Conservation (phyloP, 2,888 invertebrate species). For the Spisula subtruncata region DNA sequence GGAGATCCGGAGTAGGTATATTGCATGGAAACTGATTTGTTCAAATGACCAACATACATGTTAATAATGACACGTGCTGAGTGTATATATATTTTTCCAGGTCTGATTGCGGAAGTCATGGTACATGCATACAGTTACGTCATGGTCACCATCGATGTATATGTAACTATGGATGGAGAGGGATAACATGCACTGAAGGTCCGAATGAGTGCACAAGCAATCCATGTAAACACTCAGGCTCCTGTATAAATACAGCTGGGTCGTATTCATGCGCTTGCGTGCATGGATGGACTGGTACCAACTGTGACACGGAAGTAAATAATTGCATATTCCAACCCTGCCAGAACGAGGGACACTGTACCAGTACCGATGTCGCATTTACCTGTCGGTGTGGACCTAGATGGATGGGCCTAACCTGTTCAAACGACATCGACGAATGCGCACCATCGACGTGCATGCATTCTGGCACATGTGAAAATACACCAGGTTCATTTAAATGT, state of each 20-base stretch:
- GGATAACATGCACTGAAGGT: background rate
- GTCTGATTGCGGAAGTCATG: background rate
- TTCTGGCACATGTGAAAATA: background rate
- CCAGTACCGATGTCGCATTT: constrained; percentile 1
- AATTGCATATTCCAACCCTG: constrained; percentile 30
- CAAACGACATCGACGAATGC: constrained; percentile 31
- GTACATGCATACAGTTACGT: background rate
- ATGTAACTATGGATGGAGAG: background rate
- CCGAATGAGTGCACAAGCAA: background rate
- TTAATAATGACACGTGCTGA: too few species aligned
- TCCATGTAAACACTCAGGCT: background rate
- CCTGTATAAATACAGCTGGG: background rate
- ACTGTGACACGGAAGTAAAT: constrained; percentile 27
- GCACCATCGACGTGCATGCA: background rate
- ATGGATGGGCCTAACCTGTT: constrained; percentile 8
- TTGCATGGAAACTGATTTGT: too few species aligned
- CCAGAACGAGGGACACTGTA: background rate
- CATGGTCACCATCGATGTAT: background rate
- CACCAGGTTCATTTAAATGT: background rate
- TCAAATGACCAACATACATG: too few species aligned
- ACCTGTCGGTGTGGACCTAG: background rate
- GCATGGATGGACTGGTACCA: constrained; percentile 7
- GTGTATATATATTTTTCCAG: background rate
- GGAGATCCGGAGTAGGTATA: too few species aligned
- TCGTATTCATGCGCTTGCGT: background rate